Evolutionary conservation across 2,113 vertebrate species (phyloP).

Genomic region (Motacilla alba): DNA sequence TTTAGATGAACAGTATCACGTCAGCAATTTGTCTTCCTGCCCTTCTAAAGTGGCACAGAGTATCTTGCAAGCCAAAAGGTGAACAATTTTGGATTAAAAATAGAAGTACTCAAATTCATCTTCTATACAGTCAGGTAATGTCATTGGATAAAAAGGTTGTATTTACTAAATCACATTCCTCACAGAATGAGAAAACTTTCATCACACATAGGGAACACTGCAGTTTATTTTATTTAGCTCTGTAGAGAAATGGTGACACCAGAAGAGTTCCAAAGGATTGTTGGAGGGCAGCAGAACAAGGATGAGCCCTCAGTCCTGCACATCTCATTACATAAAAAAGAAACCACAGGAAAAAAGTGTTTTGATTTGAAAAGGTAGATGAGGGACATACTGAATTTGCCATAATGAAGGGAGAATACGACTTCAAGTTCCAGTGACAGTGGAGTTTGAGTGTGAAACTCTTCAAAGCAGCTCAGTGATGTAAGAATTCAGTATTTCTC

Average conservation of each 20-base stretch:
- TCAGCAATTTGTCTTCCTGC: not conserved
- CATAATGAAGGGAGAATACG: not conserved
- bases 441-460: not conserved
- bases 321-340: not conserved
- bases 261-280: not conserved
- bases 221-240: not conserved
- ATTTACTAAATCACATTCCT: not conserved
- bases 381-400: not conserved
- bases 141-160: not conserved
- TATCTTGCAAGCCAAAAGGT: not conserved
- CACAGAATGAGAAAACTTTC: not conserved
- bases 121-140: not conserved
- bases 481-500: not conserved
- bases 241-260: not conserved
- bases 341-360: not conserved
- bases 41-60: not conserved
- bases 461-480: not conserved
- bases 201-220: not conserved
- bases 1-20: not conserved
- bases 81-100: not conserved
- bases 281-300: not conserved
- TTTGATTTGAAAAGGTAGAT: not conserved
- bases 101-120: not conserved
- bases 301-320: not conserved
- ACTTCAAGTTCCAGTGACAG: not conserved